These are phyloP conservation scores for Acholoe squamosa DNA, from an alignment of 2,888 invertebrate species.

Conservation along the genomic window DNA sequence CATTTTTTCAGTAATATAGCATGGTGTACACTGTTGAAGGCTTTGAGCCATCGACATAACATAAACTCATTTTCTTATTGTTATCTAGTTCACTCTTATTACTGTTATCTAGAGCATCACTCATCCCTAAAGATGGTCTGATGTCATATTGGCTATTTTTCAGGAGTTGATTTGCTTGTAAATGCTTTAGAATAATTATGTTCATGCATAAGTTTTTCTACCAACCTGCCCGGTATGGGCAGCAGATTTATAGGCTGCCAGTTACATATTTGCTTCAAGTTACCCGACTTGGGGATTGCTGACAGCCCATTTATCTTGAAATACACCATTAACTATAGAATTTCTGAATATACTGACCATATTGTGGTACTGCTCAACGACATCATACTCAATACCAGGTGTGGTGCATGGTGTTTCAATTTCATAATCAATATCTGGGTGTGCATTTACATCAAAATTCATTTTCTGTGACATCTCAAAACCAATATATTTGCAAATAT, in stretches of 20 bases:
- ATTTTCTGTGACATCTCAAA: no score
- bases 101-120: background rate
- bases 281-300: background rate
- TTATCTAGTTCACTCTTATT: background rate
- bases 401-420: no score
- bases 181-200: background rate
- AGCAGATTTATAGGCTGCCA: background rate
- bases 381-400: no score
- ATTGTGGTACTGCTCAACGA: no score
- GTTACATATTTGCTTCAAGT: background rate
- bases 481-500: no score
- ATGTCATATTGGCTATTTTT: background rate
- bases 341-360: no score
- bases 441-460: no score
- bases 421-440: no score
- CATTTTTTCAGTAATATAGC: background rate
- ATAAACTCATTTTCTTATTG: background rate
- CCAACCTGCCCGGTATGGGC: background rate
- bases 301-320: no score
- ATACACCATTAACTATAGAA: no score
- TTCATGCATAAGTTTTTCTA: background rate
- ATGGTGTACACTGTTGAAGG: background rate
- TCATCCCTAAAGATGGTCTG: background rate
- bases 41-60: background rate
- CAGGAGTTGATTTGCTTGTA: background rate